Evolutionary conservation across 1,140 invertebrate genomes (phyloP), one percentile per base, ranked within the genome.

Genomic region (Stegodyphus dumicola): DNA sequence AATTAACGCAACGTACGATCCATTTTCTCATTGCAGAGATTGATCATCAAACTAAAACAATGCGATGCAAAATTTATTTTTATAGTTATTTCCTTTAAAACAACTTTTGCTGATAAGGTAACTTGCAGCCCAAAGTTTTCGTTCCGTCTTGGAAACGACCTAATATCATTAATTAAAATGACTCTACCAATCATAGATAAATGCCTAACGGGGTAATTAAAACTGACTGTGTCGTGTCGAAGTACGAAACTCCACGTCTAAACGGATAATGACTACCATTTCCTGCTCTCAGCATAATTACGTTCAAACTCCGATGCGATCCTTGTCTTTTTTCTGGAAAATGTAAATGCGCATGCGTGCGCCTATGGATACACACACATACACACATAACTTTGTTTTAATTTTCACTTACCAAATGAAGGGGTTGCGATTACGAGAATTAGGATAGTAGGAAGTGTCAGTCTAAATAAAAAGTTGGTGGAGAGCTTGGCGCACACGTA

Each of bases 161-260:
- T 66, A 48, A 86, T 85, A 85, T 77, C 84, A 67, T 86, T 86
- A 86, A 86, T 86, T 86, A 86, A 85, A 86, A 77, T 86, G 84
- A 71, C 75, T 77, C 67, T 86, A 71, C 81, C 76, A 86, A 86
- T 86, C 84, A 86, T 77, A 77, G 84, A 77, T 86, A 86, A 86
- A 86, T 86, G 84, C 17, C 75, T 77, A 86, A 86, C 48, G 65
- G 49, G n/a, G 53, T 78, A 77, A 86, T 86, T 86, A 86, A 86
- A 86, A 86, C 10, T 53, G 84, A 86, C 75, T 73, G 84, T 71
- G 33, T 85, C 18, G 66, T 64, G 33, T 33, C 33, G 33, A 33
- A 33, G 33, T 33, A 33, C 66, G n/a, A 71, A 53, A 56, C 18
- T 49, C 51, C 53, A 56, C 33, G 75, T 64, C 83, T 56, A 53